These are phyloP conservation scores for Drosophila infuscata DNA, from an alignment of 2,888 invertebrate species.

Conservation along the genomic window DNA sequence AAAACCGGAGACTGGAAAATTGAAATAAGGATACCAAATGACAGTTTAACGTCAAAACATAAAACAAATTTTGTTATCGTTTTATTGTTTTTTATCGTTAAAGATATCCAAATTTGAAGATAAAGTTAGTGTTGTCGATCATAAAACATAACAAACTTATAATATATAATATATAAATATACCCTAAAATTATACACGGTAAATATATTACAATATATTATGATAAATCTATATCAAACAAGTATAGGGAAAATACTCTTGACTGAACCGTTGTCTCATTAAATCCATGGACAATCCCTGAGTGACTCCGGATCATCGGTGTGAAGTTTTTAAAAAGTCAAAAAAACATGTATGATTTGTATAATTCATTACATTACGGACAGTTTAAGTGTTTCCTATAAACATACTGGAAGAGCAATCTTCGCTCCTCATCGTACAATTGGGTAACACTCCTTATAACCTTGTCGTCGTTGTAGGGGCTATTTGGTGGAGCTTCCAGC, in stretches of 20 bases:
- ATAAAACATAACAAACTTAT: neutral
- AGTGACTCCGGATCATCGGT: neutral
- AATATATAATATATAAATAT: neutral
- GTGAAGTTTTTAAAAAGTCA: neutral
- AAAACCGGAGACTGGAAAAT: neutral
- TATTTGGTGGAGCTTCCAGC: conserved; percentile 66
- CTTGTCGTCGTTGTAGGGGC: conserved; percentile 60
- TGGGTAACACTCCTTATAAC: conserved; percentile 44
- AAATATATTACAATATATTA: neutral
- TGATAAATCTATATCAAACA: too few species aligned
- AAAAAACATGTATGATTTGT: neutral
- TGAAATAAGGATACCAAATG: conserved; percentile 24
- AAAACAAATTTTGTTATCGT: neutral
- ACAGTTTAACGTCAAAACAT: conserved; percentile 9
- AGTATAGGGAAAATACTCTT: neutral
- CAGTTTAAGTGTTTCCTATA: conserved; percentile 15
- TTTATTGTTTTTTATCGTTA: neutral
- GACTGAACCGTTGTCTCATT: neutral
- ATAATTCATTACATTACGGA: neutral
- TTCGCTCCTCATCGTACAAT: conserved; percentile 53
- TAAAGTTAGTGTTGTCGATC: neutral
- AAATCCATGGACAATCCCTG: neutral
- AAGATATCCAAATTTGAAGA: neutral
- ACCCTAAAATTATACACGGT: neutral
- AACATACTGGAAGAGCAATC: conserved; percentile 60